These are phyloP conservation scores for Venusia cambrica DNA, from an alignment of 2,888 invertebrate genomes.

Conservation along the genomic window DNA sequence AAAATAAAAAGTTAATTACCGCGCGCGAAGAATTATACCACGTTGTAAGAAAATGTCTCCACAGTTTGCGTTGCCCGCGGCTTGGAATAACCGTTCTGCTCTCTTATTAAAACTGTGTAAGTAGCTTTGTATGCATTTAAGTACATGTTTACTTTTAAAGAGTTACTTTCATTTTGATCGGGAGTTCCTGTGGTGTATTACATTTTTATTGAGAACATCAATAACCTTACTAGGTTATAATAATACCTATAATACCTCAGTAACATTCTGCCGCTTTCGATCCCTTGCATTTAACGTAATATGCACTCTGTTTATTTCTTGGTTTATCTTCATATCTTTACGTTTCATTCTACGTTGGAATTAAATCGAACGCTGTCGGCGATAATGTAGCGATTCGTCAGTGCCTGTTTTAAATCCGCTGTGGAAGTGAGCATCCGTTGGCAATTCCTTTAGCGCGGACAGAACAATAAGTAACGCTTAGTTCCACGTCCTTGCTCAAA, in stretches of 20 bases:
- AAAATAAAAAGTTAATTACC: constrained; percentile 62
- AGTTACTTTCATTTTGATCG: too few relatives aligned
- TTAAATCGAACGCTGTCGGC: constrained; percentile 64
- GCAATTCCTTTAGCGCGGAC: constrained; percentile 48
- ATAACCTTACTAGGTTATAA: too few relatives aligned
- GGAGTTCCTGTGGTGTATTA: too few relatives aligned
- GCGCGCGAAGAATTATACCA: constrained; percentile 45
- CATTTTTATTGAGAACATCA: too few relatives aligned
- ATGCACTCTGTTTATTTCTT: constrained; percentile 35
- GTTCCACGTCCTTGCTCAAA: constrained; percentile 41
- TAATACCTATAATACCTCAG: too few relatives aligned
- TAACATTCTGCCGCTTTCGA: too few relatives aligned
- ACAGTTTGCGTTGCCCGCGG: constrained; percentile 31
- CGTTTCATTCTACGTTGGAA: constrained; percentile 37
- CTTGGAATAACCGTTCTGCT: constrained; percentile 24
- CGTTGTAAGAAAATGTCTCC: constrained; percentile 35
- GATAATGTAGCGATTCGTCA: constrained; percentile 69
- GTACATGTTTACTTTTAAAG: too few relatives aligned
- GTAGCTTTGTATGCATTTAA: too few relatives aligned
- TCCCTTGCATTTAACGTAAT: constrained; percentile 7
- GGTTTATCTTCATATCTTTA: constrained; percentile 45
- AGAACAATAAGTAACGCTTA: constrained; percentile 65
- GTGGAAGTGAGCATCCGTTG: constrained; percentile 55
- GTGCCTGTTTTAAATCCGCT: constrained; percentile 65
- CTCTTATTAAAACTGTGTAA: constrained; percentile 35